A percentile compares a stretch with the other conserved stretches of the same genome.
phyloP scores from a whole-genome alignment of 2,797 vertebrate species.

The Myotis findleyi region DNA sequence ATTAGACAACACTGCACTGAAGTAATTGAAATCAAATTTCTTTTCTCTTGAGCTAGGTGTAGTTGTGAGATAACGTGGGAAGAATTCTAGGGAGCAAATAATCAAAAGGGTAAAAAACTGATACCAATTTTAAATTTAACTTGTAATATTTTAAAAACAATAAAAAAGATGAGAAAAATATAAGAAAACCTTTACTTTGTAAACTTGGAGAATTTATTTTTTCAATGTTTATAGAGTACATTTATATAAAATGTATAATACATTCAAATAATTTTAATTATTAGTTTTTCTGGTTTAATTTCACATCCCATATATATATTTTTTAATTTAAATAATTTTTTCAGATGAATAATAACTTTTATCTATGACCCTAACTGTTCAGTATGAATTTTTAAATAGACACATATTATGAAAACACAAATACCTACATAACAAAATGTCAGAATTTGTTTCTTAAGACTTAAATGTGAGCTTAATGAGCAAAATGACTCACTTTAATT shows the following conservation, averaged over 20 bases:
- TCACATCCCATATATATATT: neutral
- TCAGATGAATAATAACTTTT: neutral
- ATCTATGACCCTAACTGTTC: neutral
- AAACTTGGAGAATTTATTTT: conserved; percentile 8
- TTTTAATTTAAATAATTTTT: neutral
- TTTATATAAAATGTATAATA: neutral
- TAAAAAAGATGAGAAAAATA: neutral
- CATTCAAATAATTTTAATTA: conserved; percentile 13
- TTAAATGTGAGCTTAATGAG: neutral
- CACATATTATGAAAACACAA: neutral
- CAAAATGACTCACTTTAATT: neutral
- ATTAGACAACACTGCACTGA: neutral
- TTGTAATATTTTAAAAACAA: conserved; percentile 43
- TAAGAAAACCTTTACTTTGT: neutral
- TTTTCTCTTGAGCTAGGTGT: neutral
- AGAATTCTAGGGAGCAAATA: conserved; percentile 13
- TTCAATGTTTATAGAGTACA: neutral
- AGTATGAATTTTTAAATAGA: neutral
- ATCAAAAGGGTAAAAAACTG: neutral
- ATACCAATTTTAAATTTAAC: conserved; percentile 40
- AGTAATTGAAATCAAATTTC: neutral
- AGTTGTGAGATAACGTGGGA: conserved; percentile 15
- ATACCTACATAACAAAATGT: conserved; percentile 15
- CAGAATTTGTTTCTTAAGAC: neutral
- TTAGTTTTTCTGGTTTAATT: neutral